phyloP scores from a whole-genome alignment of 2,113 vertebrate genomes.

The Strix aluco region DNA sequence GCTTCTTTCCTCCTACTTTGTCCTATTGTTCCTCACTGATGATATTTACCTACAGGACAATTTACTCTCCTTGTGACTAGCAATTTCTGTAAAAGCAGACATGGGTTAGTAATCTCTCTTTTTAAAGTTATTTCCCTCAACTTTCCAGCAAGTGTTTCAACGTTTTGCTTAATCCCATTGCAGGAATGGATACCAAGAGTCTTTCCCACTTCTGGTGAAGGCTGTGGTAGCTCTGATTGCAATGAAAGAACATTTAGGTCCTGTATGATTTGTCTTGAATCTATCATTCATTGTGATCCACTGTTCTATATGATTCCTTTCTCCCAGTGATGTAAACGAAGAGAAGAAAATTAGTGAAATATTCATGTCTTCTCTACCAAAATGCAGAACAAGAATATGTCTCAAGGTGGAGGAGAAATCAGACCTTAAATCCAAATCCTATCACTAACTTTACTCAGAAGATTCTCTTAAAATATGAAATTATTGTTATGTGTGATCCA shows the following conservation, averaged over 20 bases:
- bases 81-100: neutral
- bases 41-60: neutral
- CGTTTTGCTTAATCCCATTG: neutral
- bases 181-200: neutral
- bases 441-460: neutral
- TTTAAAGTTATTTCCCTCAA: neutral
- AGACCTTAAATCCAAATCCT: neutral
- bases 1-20: neutral
- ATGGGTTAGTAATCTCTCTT: neutral
- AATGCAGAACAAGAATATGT: neutral
- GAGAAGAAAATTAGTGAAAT: neutral
- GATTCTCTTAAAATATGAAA: neutral
- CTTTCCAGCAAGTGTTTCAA: neutral
- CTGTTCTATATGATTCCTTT: neutral
- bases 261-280: neutral
- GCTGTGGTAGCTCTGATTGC: neutral
- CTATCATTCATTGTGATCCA: neutral
- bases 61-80: neutral
- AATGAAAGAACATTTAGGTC: neutral
- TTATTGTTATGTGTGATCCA: neutral
- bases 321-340: neutral
- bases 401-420: neutral
- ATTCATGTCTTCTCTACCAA: neutral
- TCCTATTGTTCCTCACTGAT: neutral
- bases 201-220: neutral